Conservation (phyloP, 2,888 invertebrate species). For the Hyposoter dolosus region DNA sequence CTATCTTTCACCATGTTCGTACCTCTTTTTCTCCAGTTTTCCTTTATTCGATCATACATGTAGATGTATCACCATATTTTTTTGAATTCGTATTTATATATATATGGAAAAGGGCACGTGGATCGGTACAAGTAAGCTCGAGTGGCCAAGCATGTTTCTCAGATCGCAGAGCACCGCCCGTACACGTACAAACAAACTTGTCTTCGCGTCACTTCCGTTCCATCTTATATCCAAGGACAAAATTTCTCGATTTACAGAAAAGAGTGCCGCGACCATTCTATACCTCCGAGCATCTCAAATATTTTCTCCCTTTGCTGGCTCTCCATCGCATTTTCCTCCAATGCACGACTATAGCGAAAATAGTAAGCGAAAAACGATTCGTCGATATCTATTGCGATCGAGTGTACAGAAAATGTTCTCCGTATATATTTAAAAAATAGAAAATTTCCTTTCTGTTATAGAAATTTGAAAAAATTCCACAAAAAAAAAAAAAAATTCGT, state of each 20-base stretch:
- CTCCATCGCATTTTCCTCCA: neutral
- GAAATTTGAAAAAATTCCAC: too few species aligned
- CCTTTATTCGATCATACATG: neutral
- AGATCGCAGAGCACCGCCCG: conserved; percentile 27
- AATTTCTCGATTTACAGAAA: conserved; percentile 30
- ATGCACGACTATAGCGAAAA: neutral
- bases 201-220: conserved; percentile 38
- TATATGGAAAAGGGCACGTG: conserved; percentile 21
- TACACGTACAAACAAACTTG: conserved; percentile 18
- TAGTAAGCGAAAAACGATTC: neutral
- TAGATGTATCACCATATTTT: neutral
- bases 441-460: too few species aligned
- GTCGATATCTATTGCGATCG: neutral
- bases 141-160: conserved; percentile 49
- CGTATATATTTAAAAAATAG: neutral
- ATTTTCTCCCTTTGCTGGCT: conserved; percentile 9
- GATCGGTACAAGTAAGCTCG: conserved; percentile 27
- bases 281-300: conserved; percentile 7
- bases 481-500: neutral
- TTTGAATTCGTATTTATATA: neutral
- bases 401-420: neutral
- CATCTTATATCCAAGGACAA: conserved; percentile 22
- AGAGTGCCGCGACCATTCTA: neutral
- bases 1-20: conserved; percentile 15
- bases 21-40: conserved; percentile 28